phyloP scores from a whole-genome alignment of 2,113 vertebrate genomes.

The Cairina moschata region DNA sequence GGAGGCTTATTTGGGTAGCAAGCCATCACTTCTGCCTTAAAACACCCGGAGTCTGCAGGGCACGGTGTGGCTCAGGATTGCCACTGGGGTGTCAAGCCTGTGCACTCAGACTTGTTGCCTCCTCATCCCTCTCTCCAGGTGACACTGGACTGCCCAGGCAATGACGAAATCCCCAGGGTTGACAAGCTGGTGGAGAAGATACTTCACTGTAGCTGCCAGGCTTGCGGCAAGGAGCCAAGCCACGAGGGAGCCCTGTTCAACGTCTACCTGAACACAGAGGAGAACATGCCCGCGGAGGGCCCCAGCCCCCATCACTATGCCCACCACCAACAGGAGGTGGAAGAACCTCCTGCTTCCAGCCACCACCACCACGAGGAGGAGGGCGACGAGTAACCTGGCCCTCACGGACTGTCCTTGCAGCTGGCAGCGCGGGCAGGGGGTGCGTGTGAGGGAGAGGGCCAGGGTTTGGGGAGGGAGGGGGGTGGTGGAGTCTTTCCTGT shows the following conservation, averaged over 20 bases:
- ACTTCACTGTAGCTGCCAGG: slow-evolving; percentile 95
- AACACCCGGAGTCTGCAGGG: neutral
- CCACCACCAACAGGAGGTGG: slow-evolving; percentile 52
- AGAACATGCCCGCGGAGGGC: slow-evolving; percentile 75
- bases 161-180: slow-evolving; percentile 87
- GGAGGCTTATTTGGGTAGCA: rapidly evolving
- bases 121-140: slow-evolving; percentile 75
- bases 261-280: slow-evolving; percentile 86
- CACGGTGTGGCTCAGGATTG: rapidly evolving
- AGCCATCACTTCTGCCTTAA: neutral
- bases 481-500: slow-evolving; percentile 30
- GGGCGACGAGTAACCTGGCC: slow-evolving; percentile 61
- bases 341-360: slow-evolving; percentile 31
- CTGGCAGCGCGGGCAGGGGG: neutral
- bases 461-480: slow-evolving; percentile 61
- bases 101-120: rapidly evolving
- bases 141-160: slow-evolving; percentile 91
- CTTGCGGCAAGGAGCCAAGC: slow-evolving; percentile 89
- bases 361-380: slow-evolving; percentile 61
- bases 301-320: slow-evolving; percentile 52
- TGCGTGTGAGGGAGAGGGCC: neutral
- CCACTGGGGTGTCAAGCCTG: rapidly evolving
- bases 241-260: slow-evolving; percentile 91
- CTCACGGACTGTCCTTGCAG: neutral
- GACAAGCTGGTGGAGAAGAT: slow-evolving; percentile 98